A percentile compares a stretch with the other conserved stretches of the same genome.
Evolutionary conservation across 2,113 vertebrate genomes (phyloP).

Genomic region (Seriola dumerili): DNA sequence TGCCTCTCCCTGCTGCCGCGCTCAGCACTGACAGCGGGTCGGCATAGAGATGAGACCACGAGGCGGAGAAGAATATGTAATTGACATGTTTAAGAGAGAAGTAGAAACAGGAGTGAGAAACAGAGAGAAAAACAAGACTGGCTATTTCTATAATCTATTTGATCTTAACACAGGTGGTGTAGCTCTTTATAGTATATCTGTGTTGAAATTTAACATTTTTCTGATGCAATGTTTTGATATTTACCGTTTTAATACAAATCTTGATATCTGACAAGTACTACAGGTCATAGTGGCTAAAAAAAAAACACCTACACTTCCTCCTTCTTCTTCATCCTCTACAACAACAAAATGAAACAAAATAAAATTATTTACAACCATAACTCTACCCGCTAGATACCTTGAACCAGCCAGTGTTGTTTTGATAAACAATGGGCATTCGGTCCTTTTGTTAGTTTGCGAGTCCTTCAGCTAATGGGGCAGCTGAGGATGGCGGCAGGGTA

Average conservation of each 20-base stretch:
- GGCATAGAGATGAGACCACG: slow-evolving; percentile 57
- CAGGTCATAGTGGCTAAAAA: slow-evolving; percentile 4
- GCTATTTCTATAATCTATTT: slow-evolving; percentile 36
- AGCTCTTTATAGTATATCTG: not conserved
- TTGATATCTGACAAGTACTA: slow-evolving; percentile 17
- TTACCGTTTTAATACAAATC: slow-evolving; percentile 30
- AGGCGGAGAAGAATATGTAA: slow-evolving; percentile 56
- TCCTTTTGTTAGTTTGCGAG: not conserved
- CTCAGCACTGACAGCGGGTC: slow-evolving; percentile 88
- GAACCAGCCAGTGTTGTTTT: slow-evolving; percentile 27
- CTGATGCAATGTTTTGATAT: not conserved
- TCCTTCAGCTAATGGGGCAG: slow-evolving; percentile 43
- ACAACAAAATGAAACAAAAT: not conserved
- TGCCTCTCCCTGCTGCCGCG: slow-evolving; percentile 93
- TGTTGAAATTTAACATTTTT: not conserved
- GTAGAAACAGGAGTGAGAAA: slow-evolving; percentile 47
- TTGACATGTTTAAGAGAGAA: slow-evolving; percentile 63
- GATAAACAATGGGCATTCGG: slow-evolving; percentile 21
- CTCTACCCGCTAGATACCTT: not conserved
- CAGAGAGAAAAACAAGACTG: slow-evolving; percentile 21
- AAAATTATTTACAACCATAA: slow-evolving; percentile 5
- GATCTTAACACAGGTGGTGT: slow-evolving; percentile 18
- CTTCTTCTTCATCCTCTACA: not conserved
- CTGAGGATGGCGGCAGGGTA: slow-evolving; percentile 31
- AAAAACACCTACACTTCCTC: not conserved